These are phyloP conservation scores for Paramormyrops hopkinsi DNA, from an alignment of 2,797 vertebrate species.

Conservation along the genomic window DNA sequence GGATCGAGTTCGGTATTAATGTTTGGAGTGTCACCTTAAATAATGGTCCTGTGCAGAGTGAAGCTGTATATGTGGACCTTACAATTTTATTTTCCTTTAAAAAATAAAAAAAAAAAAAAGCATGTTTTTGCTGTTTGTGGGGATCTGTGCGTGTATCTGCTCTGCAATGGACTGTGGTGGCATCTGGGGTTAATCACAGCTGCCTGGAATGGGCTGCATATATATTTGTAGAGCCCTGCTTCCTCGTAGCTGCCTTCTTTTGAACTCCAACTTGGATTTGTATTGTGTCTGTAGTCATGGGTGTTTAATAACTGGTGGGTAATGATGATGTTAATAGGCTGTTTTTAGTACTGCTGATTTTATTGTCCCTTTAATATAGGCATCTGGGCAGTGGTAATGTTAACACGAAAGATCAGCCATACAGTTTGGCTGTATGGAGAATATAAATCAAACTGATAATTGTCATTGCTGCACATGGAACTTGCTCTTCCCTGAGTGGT, in stretches of 20 bases:
- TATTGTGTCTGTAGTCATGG: not conserved
- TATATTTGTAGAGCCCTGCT: not conserved
- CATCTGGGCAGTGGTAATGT: not conserved
- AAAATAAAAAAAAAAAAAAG: not conserved
- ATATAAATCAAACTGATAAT: not conserved
- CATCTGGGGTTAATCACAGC: not conserved
- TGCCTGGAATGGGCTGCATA: not conserved
- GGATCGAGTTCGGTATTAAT: not conserved
- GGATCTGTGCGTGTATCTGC: not conserved
- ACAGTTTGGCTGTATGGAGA: not conserved
- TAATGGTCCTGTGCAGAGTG: not conserved
- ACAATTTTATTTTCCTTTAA: not conserved
- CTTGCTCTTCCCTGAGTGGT: not conserved
- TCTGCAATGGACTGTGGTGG: not conserved
- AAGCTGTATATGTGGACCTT: not conserved
- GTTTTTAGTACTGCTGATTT: not conserved
- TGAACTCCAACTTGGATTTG: not conserved
- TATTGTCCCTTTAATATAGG: not conserved
- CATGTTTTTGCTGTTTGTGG: not conserved
- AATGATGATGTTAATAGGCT: not conserved
- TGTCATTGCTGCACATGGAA: not conserved
- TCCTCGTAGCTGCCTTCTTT: not conserved
- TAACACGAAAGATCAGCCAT: not conserved
- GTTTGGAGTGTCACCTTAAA: not conserved
- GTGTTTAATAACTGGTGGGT: not conserved